Percentiles rank a stretch among this genome's conserved stretches.
phyloP scores from a whole-genome alignment of 92 coral and sea anemone species.

The Plumapathes pennacea region DNA sequence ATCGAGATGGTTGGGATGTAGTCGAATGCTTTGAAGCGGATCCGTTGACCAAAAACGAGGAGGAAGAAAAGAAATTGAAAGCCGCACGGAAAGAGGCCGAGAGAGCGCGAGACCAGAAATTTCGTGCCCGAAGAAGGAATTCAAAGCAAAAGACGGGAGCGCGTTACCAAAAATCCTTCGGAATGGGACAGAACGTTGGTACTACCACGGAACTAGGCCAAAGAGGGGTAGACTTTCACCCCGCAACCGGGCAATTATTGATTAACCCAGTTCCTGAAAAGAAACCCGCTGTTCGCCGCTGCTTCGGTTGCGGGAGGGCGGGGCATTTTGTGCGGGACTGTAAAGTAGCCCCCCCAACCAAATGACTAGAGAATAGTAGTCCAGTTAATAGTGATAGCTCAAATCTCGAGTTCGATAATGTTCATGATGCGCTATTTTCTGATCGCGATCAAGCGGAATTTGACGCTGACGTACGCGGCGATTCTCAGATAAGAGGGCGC shows the following conservation, averaged over 20 bases:
- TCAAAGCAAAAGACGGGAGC: too few species aligned
- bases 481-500: constrained; percentile 17
- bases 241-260: constrained; percentile 23
- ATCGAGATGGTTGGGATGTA: constrained; percentile 26
- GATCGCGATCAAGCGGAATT: constrained; percentile 30
- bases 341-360: constrained; percentile 20
- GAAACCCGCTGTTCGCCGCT: constrained; percentile 24
- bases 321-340: constrained; percentile 37
- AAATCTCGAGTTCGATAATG: too few species aligned
- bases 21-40: constrained; percentile 20
- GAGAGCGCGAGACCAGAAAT: constrained; percentile 10
- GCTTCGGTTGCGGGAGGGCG: constrained; percentile 46
- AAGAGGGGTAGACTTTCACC: constrained; percentile 33
- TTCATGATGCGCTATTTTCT: constrained; percentile 6
- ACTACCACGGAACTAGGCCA: too few species aligned
- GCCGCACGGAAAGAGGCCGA: constrained; percentile 6
- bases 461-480: constrained; percentile 8
- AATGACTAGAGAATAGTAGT: too few species aligned
- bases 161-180: too few species aligned
- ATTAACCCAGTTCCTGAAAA: constrained; percentile 32
- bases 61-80: constrained; percentile 9
- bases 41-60: constrained; percentile 13
- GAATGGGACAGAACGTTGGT: too few species aligned
- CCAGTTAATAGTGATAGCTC: too few species aligned
- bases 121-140: too few species aligned